Evolutionary conservation across 2,113 vertebrate species (phyloP).

Genomic region (Leucopsar rothschildi): DNA sequence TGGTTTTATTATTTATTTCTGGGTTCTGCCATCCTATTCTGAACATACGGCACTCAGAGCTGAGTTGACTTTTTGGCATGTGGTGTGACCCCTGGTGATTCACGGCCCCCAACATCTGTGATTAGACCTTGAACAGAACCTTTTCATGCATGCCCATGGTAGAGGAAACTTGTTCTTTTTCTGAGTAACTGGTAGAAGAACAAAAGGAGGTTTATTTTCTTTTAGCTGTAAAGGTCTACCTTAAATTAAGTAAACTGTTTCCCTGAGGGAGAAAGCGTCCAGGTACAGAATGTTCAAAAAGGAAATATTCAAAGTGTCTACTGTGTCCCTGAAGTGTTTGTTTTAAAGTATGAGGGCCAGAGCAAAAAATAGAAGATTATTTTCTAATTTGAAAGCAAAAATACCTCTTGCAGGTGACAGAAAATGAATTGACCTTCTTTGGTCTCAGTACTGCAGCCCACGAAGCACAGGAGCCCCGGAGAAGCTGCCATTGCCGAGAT

Average conservation of each 20-base stretch:
- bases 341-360: neutral
- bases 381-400: conserved; percentile 18
- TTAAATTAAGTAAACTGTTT: conserved; percentile 54
- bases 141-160: neutral
- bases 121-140: conserved; percentile 12
- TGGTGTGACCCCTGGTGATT: neutral
- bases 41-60: neutral
- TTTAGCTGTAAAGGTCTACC: conserved; percentile 8
- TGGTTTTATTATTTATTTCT: neutral
- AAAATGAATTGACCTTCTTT: neutral
- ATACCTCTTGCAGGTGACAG: neutral
- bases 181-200: neutral
- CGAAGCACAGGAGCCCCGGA: neutral
- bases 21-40: neutral
- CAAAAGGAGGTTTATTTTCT: conserved; percentile 18
- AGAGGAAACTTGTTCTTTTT: neutral
- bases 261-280: conserved; percentile 42
- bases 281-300: conserved; percentile 57
- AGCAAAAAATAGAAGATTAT: neutral
- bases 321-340: conserved; percentile 8
- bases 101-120: neutral
- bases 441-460: neutral
- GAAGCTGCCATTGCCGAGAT: neutral
- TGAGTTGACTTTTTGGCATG: neutral
- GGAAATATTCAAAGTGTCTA: conserved; percentile 33